Evolutionary conservation across 2,888 invertebrate species (phyloP), one percentile per base, ranked within the genome.

Genomic region (Torymus tubicola): DNA sequence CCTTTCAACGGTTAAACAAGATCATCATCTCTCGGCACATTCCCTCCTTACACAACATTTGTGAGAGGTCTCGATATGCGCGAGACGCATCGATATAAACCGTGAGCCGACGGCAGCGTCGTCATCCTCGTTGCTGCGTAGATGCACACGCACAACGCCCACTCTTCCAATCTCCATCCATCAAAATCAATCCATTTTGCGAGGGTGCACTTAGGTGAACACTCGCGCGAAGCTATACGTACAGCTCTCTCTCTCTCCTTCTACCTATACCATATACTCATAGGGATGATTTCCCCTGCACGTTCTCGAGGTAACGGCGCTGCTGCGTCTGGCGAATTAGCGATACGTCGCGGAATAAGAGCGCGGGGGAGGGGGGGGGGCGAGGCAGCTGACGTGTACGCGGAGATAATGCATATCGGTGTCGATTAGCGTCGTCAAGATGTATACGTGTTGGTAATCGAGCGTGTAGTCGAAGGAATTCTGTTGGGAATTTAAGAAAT

Each of bases 151-250:
- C 42, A 42, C 8, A 42, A 8, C 50, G 18, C 57, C 5, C 21
- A 79, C 84, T 83, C 84, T 83, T 85, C 85, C 86, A 86, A 86
- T 86, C 86, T 85, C 84, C 86, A 87, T 88, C 86, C 84, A 87
- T 88, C 87, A 87, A 88, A 88, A 88, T 86, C 86, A 86, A 87
- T 87, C 85, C 82, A 82, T 83, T 84, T 85, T 82, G 84, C 84
- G 83, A 21, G 21, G 85, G 85, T 85, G 85, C 86, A 85, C 85
- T 85, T 84, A 83, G 85, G 83, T 83, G 83, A 83, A 18, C 55
- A 24, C 50, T 42, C 42, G 8, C 42, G 42, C 5, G 16, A n/a
- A 80, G 83, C 79, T 78, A 53, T 12, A 61, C 75, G 71, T 74
- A 82, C 81, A 81, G 81, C 67, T 52, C 57, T 80, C 69, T 53